phyloP scores from a whole-genome alignment of 2,888 invertebrate species.

The Chorisops tibialis region DNA sequence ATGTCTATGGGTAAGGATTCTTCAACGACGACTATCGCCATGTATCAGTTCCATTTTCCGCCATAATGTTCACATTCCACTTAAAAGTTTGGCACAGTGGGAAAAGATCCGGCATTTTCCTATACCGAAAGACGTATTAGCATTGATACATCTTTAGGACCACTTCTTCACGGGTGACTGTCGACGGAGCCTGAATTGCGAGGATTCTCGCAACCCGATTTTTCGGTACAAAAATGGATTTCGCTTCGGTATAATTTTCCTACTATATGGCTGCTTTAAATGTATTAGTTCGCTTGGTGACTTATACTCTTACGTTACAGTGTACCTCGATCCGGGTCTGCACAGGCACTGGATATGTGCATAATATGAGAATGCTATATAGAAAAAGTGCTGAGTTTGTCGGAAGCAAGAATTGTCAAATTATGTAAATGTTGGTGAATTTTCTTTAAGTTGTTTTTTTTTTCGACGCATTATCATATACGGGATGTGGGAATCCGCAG shows the following conservation, averaged over 20 bases:
- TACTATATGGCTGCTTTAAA: too few relatives aligned
- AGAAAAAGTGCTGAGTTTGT: conserved; percentile 15
- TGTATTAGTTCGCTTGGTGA: too few relatives aligned
- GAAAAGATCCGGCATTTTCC: conserved; percentile 8
- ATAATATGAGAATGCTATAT: not conserved
- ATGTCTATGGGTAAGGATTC: conserved; percentile 17
- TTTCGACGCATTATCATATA: not conserved
- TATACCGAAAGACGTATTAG: conserved; percentile 10
- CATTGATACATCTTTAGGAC: conserved; percentile 20
- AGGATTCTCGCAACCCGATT: not conserved
- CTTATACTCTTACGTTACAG: too few relatives aligned
- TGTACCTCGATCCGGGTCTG: not conserved
- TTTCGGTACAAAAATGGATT: not conserved
- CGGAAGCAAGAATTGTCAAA: conserved; percentile 14
- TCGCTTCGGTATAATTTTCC: not conserved
- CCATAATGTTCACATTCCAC: conserved; percentile 22
- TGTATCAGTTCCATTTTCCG: conserved; percentile 23
- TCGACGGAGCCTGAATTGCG: not conserved
- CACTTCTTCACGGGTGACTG: not conserved
- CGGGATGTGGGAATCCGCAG: conserved; percentile 2
- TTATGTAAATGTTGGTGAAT: conserved; percentile 12
- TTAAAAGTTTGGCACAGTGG: conserved; percentile 19
- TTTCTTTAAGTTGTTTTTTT: not conserved
- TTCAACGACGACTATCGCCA: conserved; percentile 12
- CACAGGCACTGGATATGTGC: not conserved